Conservation (phyloP, 2,888 invertebrate genomes). For the Drosophila pegasa region DNA sequence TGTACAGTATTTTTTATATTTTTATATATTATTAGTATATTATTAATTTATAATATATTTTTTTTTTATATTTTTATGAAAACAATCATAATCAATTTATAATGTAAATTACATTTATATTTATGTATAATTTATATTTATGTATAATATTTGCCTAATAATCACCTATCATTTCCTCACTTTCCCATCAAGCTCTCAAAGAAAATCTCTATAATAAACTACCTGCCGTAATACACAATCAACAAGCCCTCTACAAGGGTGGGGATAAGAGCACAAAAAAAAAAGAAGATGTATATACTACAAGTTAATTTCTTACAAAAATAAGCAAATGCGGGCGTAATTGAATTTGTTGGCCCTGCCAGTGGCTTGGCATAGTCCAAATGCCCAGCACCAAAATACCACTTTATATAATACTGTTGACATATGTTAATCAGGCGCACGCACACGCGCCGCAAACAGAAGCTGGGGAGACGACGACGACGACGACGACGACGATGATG, state of each 20-base stretch:
- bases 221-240: slow-evolving; percentile 27
- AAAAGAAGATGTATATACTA: slow-evolving; percentile 23
- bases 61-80: too few species aligned
- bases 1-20: too few species aligned
- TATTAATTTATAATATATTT: too few species aligned
- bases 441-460: slow-evolving; percentile 71
- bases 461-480: slow-evolving; percentile 27
- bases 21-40: too few species aligned
- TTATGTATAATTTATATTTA: too few species aligned
- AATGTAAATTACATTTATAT: too few species aligned
- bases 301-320: slow-evolving; percentile 79
- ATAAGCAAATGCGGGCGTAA: slow-evolving; percentile 77
- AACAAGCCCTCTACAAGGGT: slow-evolving; percentile 8
- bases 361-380: slow-evolving; percentile 38
- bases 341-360: slow-evolving; percentile 71
- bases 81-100: too few species aligned
- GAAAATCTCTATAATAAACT: slow-evolving; percentile 23
- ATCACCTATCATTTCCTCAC: too few species aligned
- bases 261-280: slow-evolving; percentile 6
- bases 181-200: not conserved
- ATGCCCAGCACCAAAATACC: slow-evolving; percentile 67
- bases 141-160: too few species aligned
- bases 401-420: slow-evolving; percentile 83
- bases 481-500: too few species aligned
- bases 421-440: slow-evolving; percentile 85